Base-by-base conservation (phyloP, 2,888 invertebrate genomes). In the Aethes cnicana region DNA sequence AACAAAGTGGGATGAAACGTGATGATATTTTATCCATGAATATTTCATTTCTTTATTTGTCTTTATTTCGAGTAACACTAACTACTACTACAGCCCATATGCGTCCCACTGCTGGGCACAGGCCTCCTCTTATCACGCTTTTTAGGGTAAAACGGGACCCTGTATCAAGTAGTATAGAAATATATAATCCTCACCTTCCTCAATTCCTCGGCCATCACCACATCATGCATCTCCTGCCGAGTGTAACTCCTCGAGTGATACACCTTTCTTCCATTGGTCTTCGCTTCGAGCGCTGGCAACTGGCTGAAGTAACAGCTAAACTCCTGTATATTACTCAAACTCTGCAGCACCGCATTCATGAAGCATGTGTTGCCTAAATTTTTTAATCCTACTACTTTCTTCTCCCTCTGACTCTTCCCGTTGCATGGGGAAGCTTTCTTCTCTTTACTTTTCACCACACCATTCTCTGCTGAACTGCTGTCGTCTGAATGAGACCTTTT, bases 351-450 rank as follows among this genome's bases (percentile, higher is more conserved):
- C 12, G 95, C 95, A 82, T 95, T 95, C 95, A 96, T 95, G 74
- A 95, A 96, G 79, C 95, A 96, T 42, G 95, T 96, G 75, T 95
- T 96, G 61, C 95, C 95, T 74, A 95, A 89, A 87, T 95, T 96
- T 69, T 95, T 91, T 70, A 95, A 87, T 25, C 95, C 95, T 63
- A 94, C 93, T 53, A 94, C 92, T 68, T 85, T 92, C 68, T 92
- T 92, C 56, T 92, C 92, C 66, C 90, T 81, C 64, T 86, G 90
- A 63, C 74, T 84, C 68, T 90, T 91, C 25, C 90, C 87, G 28
- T 87, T 89, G 53, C 73, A 76, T 3, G 77, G 70, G 3, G 79
- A 78, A 17, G 57, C 54, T 59, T 81, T 84, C 63, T 82, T 84
- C 58, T 84, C 79, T 67, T 84, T 82, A 65, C 62, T 74, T 46